phyloP scores from a whole-genome alignment of 2,797 vertebrate genomes.

The Apogon talboti region DNA sequence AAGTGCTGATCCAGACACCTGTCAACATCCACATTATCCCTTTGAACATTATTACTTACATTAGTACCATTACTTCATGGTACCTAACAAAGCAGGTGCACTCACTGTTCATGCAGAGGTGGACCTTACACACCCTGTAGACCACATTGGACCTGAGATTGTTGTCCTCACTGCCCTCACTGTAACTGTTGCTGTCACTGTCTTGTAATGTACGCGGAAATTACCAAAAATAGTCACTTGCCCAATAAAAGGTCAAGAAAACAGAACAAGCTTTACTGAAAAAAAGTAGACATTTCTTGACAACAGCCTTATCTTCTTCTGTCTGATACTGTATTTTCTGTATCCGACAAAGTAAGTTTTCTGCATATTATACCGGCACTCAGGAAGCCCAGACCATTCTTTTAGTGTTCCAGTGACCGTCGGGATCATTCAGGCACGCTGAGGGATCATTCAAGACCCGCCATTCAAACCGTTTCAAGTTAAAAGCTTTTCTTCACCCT shows the following conservation, averaged over 20 bases:
- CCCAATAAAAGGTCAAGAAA: neutral
- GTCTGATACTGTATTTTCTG: conserved; percentile 17
- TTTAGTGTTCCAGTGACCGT: conserved; percentile 8
- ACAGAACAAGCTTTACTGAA: conserved; percentile 18
- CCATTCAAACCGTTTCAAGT: conserved; percentile 35
- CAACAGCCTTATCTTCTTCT: conserved; percentile 22
- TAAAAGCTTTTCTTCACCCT: conserved; percentile 29
- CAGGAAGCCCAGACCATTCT: conserved; percentile 5
- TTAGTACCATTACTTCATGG: too few species aligned
- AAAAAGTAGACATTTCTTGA: conserved; percentile 31
- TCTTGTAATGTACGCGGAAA: too few species aligned
- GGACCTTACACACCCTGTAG: too few species aligned
- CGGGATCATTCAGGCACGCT: conserved; percentile 26
- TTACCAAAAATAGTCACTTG: too few species aligned
- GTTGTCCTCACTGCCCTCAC: too few species aligned
- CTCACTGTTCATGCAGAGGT: too few species aligned
- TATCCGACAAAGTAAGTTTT: conserved; percentile 15
- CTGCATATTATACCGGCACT: conserved; percentile 18
- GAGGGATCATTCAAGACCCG: conserved; percentile 37
- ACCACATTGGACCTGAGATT: too few species aligned
- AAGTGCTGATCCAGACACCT: too few species aligned
- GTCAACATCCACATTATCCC: too few species aligned
- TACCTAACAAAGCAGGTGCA: too few species aligned
- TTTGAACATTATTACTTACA: too few species aligned
- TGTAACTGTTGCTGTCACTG: too few species aligned